Base-by-base conservation (phyloP, 1,140 invertebrate genomes). In the Gryllus bimaculatus region DNA sequence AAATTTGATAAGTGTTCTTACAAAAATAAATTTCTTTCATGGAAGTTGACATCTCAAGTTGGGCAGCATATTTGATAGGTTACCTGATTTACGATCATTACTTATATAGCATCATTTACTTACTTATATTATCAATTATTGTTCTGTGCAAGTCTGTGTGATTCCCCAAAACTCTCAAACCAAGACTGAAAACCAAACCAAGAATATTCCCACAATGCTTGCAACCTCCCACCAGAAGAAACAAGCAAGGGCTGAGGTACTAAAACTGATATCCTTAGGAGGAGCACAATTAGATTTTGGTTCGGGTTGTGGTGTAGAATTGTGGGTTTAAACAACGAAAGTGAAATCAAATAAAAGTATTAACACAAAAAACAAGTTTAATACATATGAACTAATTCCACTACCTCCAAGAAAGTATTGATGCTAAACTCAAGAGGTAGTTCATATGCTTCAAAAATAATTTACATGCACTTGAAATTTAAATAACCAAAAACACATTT, bases 11-110 rank as follows among this genome's bases (percentile, higher is more conserved):
- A 81, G 81, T 81, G 81, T 81, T 81, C 80, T 81, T 81, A 81
- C 77, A 81, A 81, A 81, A 81, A 81, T 81, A 81, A 81, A 81
- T 81, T 81, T 81, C 80, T 81, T 81, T 81, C 78, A 66, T 81
- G 81, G 81, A 81, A 81, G 81, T 81, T 81, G 81, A 80, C 79
- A 81, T 80, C 78, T 80, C 77, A 79, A 80, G 79, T 81, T 81
- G 81, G 81, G 81, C 81, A 81, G 81, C 81, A 80, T 81, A 78
- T 81, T 81, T 81, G 79, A 80, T 81, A 80, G 79, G 79, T 81
- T 81, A 81, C 81, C 81, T 81, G 81, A 81, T 81, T 81, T 81
- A 78, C 80, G 77, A 80, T 80, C 74, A 80, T 80, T 81, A 81
- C 80, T 81, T 81, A 81, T 78, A 79, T 81, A 80, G 73, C 66